Base-by-base conservation (phyloP, 2,797 vertebrate species). In the Gymnothorax reevesii region DNA sequence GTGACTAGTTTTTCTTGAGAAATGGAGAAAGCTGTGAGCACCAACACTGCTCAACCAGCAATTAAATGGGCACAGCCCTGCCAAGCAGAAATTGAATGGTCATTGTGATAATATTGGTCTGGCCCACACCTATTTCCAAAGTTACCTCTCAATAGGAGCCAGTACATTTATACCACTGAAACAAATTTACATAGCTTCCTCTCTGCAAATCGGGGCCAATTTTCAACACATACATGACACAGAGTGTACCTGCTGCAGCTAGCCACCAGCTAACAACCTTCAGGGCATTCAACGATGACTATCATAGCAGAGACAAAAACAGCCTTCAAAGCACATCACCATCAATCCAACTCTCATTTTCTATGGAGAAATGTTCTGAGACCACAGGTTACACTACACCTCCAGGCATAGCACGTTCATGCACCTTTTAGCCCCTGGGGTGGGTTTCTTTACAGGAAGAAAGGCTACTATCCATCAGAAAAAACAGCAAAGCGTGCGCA, bases 401-500 rank as follows among this genome's bases (percentile, higher is more conserved):
- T 42, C 33, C 33, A 42, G 33, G n/a, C 13, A 57, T 8, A 59
- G 10, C 69, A 82, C 84, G 83, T 84, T 33, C 49, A 77, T 82
- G 49, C 54, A n/a, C 86, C 83, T 87, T 89, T 86, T 88, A 69
- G 9, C 82, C 0, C 85, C 84, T 88, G 86, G 90, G 79, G 57
- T 22, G 27, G 79, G 15, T n/a, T 42, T 42, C 33, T 42, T 42
- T 42, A 54, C 10, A 22, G 86, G 88, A 62, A 84, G 17, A 89
- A 90, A 91, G 89, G 87, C 86, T 85, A 89, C 93, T 92, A 90
- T 89, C 89, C 91, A 90, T 91, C 88, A 91, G 90, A 88, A 22
- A n/a, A 54, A 80, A 80, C 27, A 73, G 42, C 15, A 77, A 93
- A 92, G 80, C 83, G 1, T 88, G 84, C 90, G 89, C 92, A 92